These are phyloP conservation scores for Eucriotettix oculatus DNA, from an alignment of 2,888 invertebrate species.

Conservation along the genomic window DNA sequence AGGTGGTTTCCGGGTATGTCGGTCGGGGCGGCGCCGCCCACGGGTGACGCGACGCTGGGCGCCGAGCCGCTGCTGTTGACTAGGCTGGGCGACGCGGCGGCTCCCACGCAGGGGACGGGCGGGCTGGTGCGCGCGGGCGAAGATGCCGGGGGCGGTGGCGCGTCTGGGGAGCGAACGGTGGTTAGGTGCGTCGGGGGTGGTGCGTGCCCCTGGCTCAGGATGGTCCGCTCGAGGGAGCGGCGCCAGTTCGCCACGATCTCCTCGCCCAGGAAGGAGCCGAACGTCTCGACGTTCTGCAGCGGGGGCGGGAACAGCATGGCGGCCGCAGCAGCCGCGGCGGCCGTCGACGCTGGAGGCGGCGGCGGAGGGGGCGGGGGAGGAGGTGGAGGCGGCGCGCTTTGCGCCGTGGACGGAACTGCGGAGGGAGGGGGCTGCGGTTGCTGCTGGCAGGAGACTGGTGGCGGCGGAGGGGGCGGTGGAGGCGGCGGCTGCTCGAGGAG, in stretches of 20 bases:
- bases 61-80: conserved; percentile 15
- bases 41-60: conserved; percentile 16
- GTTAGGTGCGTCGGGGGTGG: neutral
- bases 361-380: conserved; percentile 12
- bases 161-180: neutral
- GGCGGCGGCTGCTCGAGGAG: conserved; percentile 1
- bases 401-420: neutral
- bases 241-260: conserved; percentile 69
- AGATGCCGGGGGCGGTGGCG: neutral
- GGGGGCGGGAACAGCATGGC: conserved; percentile 33
- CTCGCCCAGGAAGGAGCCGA: conserved; percentile 62
- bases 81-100: conserved; percentile 28
- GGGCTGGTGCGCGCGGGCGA: conserved; percentile 26
- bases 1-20: conserved; percentile 26
- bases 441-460: neutral
- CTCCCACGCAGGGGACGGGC: conserved; percentile 30
- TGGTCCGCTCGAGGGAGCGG: conserved; percentile 43
- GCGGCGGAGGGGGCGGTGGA: conserved; percentile 1
- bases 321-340: conserved; percentile 24
- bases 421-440: conserved; percentile 1
- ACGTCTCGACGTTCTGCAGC: conserved; percentile 49
- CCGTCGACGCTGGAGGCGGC: conserved; percentile 14
- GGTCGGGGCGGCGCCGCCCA: conserved; percentile 35
- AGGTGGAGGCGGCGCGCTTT: conserved; percentile 8
- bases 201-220: conserved; percentile 16